These are phyloP conservation scores for Alosa alosa DNA, from an alignment of 2,113 vertebrate genomes.

Conservation along the genomic window DNA sequence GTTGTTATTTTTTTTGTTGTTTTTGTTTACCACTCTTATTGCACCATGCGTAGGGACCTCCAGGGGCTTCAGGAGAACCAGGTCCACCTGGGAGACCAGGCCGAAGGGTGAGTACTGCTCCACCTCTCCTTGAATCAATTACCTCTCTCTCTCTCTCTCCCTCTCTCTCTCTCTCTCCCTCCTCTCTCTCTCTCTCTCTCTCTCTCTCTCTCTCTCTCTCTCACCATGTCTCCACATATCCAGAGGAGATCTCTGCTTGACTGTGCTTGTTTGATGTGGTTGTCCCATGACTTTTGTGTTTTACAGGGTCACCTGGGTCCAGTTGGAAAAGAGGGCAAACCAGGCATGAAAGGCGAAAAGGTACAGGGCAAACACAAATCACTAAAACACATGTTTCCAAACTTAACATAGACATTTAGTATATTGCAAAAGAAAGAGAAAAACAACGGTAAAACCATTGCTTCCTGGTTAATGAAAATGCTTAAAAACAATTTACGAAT, in stretches of 20 bases:
- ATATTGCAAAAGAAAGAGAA: too few relatives aligned
- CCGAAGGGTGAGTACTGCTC: constrained; percentile 77
- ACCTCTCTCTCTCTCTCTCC: too few relatives aligned
- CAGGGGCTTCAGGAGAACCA: constrained; percentile 88
- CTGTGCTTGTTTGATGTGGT: not conserved
- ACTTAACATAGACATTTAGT: too few relatives aligned
- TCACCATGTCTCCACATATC: too few relatives aligned
- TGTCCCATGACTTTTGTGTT: constrained; percentile 34
- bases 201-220: too few relatives aligned
- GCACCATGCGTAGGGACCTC: constrained; percentile 77
- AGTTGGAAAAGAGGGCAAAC: constrained; percentile 84
- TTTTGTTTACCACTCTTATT: not conserved
- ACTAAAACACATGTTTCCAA: too few relatives aligned
- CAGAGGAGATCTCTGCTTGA: too few relatives aligned
- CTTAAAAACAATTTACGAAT: not conserved
- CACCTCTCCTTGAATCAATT: too few relatives aligned
- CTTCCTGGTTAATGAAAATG: too few relatives aligned
- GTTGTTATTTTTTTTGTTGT: not conserved
- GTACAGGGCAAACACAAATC: constrained; percentile 58
- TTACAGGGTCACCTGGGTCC: constrained; percentile 90
- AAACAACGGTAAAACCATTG: too few relatives aligned
- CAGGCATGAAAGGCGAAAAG: constrained; percentile 91
- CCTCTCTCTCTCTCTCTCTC: too few relatives aligned
- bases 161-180: too few relatives aligned
- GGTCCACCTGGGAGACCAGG: constrained; percentile 91